These are phyloP conservation scores for Carcinoscorpius rotundicauda DNA, from an alignment of 1,140 invertebrate genomes.

Conservation along the genomic window DNA sequence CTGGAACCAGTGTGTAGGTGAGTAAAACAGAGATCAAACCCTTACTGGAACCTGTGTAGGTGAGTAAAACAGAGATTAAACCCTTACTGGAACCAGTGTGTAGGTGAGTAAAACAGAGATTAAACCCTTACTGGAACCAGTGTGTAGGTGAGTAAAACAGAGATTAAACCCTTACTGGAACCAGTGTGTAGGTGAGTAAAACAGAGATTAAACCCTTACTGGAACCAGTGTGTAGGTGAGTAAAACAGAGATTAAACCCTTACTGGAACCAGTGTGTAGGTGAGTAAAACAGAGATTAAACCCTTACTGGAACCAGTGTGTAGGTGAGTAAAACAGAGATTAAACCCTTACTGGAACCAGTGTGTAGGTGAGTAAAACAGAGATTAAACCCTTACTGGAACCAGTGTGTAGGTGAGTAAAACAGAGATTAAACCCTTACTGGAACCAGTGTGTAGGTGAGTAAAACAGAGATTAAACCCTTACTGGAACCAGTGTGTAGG, in stretches of 20 bases:
- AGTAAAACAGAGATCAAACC: constrained; percentile 5
- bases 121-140: constrained; percentile 48
- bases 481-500: constrained; percentile 59
- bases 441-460: constrained; percentile 54
- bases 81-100: constrained; percentile 59
- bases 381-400: constrained; percentile 44
- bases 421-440: constrained; percentile 33
- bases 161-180: constrained; percentile 44
- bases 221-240: constrained; percentile 54
- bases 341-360: constrained; percentile 48
- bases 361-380: constrained; percentile 42
- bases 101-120: constrained; percentile 31
- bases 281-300: constrained; percentile 17
- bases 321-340: constrained; percentile 31
- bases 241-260: no score
- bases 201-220: constrained; percentile 33
- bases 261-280: constrained; percentile 59
- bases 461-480: no score
- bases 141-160: constrained; percentile 42
- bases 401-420: constrained; percentile 46
- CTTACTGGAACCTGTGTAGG: constrained; percentile 58
- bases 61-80: constrained; percentile 17
- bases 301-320: constrained; percentile 59
- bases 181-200: constrained; percentile 46
- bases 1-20: constrained; percentile 55